Evolutionary conservation across 2,113 vertebrate species (phyloP).

Genomic region (Poeciliopsis occidentalis): DNA sequence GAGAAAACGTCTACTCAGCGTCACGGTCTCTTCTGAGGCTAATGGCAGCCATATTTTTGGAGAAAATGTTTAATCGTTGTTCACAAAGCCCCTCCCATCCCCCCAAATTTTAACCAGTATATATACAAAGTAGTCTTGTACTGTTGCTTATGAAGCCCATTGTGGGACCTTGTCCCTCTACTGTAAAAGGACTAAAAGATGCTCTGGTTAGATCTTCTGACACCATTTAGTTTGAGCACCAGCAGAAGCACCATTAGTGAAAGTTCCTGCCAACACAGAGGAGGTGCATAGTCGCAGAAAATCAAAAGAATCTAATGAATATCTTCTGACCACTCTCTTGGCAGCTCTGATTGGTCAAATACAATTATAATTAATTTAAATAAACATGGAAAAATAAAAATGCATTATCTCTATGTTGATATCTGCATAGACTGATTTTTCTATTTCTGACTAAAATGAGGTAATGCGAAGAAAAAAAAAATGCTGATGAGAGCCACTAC

Average conservation of each 20-base stretch:
- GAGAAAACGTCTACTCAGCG: conserved; percentile 58
- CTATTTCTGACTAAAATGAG: conserved; percentile 70
- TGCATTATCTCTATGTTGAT: conserved; percentile 56
- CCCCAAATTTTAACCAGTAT: conserved; percentile 26
- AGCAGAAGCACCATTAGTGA: conserved; percentile 81
- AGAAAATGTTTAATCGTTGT: conserved; percentile 29
- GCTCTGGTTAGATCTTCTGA: conserved; percentile 65
- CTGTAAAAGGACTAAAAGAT: conserved; percentile 61
- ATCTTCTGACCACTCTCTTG: conserved; percentile 58
- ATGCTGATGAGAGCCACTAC: conserved; percentile 39
- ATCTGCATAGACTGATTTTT: conserved; percentile 75
- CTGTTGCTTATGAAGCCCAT: conserved; percentile 49
- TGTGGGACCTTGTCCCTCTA: conserved; percentile 48
- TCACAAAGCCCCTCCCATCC: conserved; percentile 38
- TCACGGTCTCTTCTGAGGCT: conserved; percentile 45
- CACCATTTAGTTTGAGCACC: conserved; percentile 77
- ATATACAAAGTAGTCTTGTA: conserved; percentile 68
- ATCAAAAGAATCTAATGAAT: conserved; percentile 47
- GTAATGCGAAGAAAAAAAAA: conserved; percentile 63
- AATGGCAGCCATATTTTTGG: conserved; percentile 36
- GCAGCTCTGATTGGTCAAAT: conserved; percentile 51
- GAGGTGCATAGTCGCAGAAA: conserved; percentile 73
- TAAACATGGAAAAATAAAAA: conserved; percentile 37
- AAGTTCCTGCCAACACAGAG: conserved; percentile 73
- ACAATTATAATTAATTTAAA: conserved; percentile 44